phyloP scores from a whole-genome alignment of 2,888 invertebrate genomes.

The Epiblema foenella region DNA sequence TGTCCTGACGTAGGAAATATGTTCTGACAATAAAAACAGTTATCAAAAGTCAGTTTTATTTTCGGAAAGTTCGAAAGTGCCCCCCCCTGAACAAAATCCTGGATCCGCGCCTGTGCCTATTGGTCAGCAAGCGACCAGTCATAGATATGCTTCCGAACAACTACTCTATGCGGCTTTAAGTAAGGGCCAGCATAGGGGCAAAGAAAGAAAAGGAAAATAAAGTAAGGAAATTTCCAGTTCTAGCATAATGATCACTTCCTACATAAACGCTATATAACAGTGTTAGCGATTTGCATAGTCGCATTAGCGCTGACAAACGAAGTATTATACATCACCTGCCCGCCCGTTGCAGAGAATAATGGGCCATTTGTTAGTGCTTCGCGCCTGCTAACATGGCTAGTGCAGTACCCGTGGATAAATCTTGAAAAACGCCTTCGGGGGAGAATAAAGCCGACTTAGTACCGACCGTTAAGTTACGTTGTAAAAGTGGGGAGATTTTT shows the following conservation, averaged over 20 bases:
- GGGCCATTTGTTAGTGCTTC: slow-evolving; percentile 9
- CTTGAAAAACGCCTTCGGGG: not conserved
- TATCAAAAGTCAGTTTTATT: too few species aligned
- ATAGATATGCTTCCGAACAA: too few species aligned
- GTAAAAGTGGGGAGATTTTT: not conserved
- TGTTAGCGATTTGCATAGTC: not conserved
- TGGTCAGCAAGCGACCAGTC: too few species aligned
- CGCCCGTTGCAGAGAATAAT: slow-evolving; percentile 14
- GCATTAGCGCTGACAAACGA: slow-evolving; percentile 23
- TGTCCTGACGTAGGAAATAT: too few species aligned
- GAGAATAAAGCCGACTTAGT: not conserved
- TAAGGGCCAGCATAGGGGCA: too few species aligned
- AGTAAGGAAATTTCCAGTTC: too few species aligned
- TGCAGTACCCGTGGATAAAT: not conserved
- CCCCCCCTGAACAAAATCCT: too few species aligned
- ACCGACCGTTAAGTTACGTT: not conserved
- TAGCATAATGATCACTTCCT: not conserved
- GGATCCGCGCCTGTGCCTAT: too few species aligned
- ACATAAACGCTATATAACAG: not conserved
- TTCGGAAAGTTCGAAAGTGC: too few species aligned
- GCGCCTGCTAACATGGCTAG: not conserved
- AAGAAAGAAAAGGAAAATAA: too few species aligned
- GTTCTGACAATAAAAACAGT: too few species aligned
- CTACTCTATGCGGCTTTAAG: too few species aligned
- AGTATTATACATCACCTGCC: slow-evolving; percentile 29